Base-by-base conservation (phyloP, 2,888 invertebrate genomes). In the Synergus japonicus region DNA sequence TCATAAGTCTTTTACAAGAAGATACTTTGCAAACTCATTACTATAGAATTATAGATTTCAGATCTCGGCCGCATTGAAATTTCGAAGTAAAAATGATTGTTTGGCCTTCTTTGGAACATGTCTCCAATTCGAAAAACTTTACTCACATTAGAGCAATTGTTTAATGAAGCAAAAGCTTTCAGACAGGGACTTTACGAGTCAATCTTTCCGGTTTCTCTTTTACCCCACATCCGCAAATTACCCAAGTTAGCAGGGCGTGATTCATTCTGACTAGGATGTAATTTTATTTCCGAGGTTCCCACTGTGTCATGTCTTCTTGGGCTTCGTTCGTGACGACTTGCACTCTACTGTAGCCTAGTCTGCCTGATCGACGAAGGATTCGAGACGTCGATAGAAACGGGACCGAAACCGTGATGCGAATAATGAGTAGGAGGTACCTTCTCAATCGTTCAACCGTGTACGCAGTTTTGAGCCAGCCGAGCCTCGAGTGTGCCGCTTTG, bases 401-500 rank as follows among this genome's bases (percentile, higher is more conserved):
- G 66, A 66, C 58, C 58, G 18, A 18, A 43, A n/a, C 12, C 66
- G 66, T 66, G 66, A 66, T 41, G n/a, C 10, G 66, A 66, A 37
- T 66, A 66, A 43, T 66, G 18, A 66, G 43, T 43, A 66, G 18
- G 18, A 66, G 58, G 18, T 9, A 4, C 58, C 58, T 58, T 18
- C 58, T 58, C 58, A 58, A 58, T 58, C 58, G 58, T 58, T 58
- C n/a, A n/a, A 58, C 58, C 58, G 18, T 58, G 18, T 18, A 58
- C 58, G 58, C 58, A 58, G 58, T 58, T 58, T 58, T 58, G 58
- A 58, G 18, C 58, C 18, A 58, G 58, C 18, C 18, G 18, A 58
- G 58, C 58, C 58, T 58, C 58, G 58, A 58, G 18, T n/a, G 9
- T 58, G 83, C 69, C 78, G 81, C 80, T 84, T 82, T 81, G 82